These are phyloP conservation scores for Characodon lateralis DNA, from an alignment of 2,797 vertebrate genomes.

Conservation along the genomic window DNA sequence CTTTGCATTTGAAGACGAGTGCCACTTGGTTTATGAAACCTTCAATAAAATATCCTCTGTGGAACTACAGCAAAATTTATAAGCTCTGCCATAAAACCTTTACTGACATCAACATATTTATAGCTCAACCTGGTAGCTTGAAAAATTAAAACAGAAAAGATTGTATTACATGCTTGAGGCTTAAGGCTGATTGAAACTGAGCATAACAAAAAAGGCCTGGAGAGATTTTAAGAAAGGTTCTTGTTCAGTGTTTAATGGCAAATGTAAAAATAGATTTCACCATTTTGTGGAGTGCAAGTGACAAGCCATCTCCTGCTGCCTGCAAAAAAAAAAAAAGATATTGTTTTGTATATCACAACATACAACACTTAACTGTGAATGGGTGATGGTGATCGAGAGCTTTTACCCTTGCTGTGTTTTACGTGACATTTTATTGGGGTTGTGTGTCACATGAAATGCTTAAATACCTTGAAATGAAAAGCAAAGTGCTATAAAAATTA, in stretches of 20 bases:
- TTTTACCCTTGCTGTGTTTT: not conserved
- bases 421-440: not conserved
- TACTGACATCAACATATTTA: not conserved
- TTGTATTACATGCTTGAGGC: not conserved
- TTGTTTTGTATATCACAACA: not conserved
- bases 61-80: not conserved
- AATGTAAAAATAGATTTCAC: not conserved
- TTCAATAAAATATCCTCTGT: not conserved
- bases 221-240: not conserved
- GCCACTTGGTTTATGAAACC: constrained; percentile 3
- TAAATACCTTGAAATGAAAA: not conserved
- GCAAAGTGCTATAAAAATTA: not conserved
- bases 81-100: not conserved
- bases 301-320: not conserved
- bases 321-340: not conserved
- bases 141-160: not conserved
- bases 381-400: not conserved
- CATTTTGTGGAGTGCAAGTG: not conserved
- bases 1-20: not conserved
- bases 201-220: not conserved
- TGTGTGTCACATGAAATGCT: not conserved
- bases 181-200: not conserved
- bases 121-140: not conserved
- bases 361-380: not conserved
- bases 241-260: not conserved